Evolutionary conservation across 2,797 vertebrate genomes (phyloP).

Genomic region (Intellagama lesueurii): DNA sequence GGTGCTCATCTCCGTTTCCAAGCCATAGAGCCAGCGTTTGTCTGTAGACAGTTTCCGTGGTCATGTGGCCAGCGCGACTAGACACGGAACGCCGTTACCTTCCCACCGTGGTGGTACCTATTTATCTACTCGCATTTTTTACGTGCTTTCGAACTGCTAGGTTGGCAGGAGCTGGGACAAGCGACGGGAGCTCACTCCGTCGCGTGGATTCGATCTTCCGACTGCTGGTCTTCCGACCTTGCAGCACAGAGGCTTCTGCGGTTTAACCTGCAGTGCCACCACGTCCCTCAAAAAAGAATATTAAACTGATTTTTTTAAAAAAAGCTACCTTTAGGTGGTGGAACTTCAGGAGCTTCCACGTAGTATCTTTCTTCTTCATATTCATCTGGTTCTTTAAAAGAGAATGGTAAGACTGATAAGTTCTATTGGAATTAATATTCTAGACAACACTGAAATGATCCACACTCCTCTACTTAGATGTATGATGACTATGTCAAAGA

Average conservation of each 20-base stretch:
- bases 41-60: neutral
- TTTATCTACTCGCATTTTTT: neutral
- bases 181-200: too few relatives aligned
- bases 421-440: neutral
- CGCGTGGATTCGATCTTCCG: too few relatives aligned
- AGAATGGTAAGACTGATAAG: slow-evolving; percentile 51
- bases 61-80: neutral
- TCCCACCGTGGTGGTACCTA: too few relatives aligned
- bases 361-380: slow-evolving; percentile 72
- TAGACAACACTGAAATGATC: neutral
- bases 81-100: neutral
- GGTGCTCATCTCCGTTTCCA: too few relatives aligned
- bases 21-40: neutral
- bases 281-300: too few relatives aligned
- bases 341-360: slow-evolving; percentile 62
- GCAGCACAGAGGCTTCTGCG: too few relatives aligned
- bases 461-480: neutral
- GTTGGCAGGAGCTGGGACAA: too few relatives aligned
- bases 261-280: too few relatives aligned
- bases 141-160: too few relatives aligned
- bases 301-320: too few relatives aligned
- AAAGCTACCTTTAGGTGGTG: slow-evolving; percentile 78
- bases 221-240: neutral
- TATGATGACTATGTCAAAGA: neutral
- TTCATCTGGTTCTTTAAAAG: slow-evolving; percentile 76